A percentile compares a stretch with the other conserved stretches of the same genome.
Evolutionary conservation across 64 coral and sea anemone genomes (phyloP).

Genomic region (Trachythela sp.): DNA sequence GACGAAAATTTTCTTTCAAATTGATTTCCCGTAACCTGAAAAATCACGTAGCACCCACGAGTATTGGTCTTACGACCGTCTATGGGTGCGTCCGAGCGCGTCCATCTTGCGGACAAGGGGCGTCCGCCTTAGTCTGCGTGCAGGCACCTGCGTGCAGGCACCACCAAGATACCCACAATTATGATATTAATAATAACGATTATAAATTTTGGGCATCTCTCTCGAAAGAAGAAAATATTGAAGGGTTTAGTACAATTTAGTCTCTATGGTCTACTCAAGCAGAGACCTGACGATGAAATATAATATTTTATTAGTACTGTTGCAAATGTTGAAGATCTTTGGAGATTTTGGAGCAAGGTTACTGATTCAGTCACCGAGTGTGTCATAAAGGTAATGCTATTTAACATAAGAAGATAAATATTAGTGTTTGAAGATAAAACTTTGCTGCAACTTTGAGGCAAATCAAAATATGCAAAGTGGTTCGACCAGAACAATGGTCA

Average conservation of each 20-base stretch:
- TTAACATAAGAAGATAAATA: not conserved
- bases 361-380: not conserved
- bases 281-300: not conserved
- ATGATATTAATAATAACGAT: no score
- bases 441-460: no score
- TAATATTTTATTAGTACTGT: not conserved
- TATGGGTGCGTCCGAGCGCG: no score
- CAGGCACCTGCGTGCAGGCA: no score
- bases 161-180: no score
- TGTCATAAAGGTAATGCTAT: not conserved
- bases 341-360: constrained; percentile 1
- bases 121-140: no score
- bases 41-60: no score
- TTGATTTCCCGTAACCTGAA: no score
- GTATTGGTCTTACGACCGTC: no score
- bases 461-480: not conserved
- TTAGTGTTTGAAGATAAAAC: not conserved
- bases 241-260: not conserved
- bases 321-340: constrained; percentile 20
- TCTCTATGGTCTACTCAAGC: not conserved
- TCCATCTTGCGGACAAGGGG: no score
- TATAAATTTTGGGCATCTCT: not conserved
- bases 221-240: not conserved
- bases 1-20: no score
- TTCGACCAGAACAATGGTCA: no score